Evolutionary conservation across 1,140 invertebrate genomes (phyloP).

Genomic region (Aphaenogaster rudis): DNA sequence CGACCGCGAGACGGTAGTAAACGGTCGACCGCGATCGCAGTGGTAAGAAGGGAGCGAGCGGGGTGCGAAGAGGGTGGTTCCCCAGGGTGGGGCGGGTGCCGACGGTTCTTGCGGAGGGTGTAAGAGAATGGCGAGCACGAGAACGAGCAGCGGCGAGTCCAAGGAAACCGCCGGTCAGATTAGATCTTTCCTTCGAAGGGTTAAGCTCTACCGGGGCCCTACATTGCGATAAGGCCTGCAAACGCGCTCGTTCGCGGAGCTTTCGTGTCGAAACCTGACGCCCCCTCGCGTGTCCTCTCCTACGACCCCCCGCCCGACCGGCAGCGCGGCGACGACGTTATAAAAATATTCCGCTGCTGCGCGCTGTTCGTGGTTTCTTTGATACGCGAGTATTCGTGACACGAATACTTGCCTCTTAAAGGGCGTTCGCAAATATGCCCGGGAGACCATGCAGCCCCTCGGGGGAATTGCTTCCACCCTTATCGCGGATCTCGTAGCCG

Average conservation of each 20-base stretch:
- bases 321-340: slow-evolving; percentile 35
- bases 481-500: slow-evolving; percentile 20
- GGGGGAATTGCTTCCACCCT: not conserved
- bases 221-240: slow-evolving; percentile 80
- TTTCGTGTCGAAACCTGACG: slow-evolving; percentile 76
- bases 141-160: slow-evolving; percentile 55
- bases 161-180: slow-evolving; percentile 54
- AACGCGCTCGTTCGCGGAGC: slow-evolving; percentile 79
- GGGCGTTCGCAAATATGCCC: slow-evolving; percentile 44
- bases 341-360: slow-evolving; percentile 48
- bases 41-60: not conserved
- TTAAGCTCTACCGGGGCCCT: slow-evolving; percentile 46
- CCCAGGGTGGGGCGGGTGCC: not conserved
- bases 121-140: slow-evolving; percentile 44
- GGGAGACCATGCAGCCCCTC: not conserved
- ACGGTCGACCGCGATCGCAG: slow-evolving; percentile 57
- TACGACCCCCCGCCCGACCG: not conserved
- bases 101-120: slow-evolving; percentile 48
- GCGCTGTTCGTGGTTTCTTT: slow-evolving; percentile 42
- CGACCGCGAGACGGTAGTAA: slow-evolving; percentile 55
- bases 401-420: slow-evolving; percentile 53
- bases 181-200: slow-evolving; percentile 55
- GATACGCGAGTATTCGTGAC: slow-evolving; percentile 50
- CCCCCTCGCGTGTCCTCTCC: slow-evolving; percentile 41
- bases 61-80: slow-evolving; percentile 9